Base-by-base conservation (phyloP, 2,113 vertebrate genomes). In the Lampris megalopsis region DNA sequence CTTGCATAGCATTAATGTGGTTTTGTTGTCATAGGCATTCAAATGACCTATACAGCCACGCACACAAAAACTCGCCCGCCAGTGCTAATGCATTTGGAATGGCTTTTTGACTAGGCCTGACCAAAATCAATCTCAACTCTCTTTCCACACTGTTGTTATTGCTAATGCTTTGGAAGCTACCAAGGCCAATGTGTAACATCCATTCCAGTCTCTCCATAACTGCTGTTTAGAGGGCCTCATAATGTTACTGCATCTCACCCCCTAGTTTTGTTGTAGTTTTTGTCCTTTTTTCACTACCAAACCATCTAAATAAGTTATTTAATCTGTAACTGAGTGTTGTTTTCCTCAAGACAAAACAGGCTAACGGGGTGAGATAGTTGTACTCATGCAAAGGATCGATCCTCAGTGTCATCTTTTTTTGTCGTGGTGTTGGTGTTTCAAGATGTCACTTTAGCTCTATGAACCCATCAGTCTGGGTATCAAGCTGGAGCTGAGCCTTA, bases 61-160 rank as follows among this genome's bases (percentile, higher is more conserved):
- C 6, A 54, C 11, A 71, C 35, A 41, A n/a, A n/a, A 9, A 36
- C 38, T 5, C 24, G 9, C 49, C 11, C 36, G 8, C 62, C 52
- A 74, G 8, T 75, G 65, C 85, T 82, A 75, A 88, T 83, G 84
- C 74, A 76, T 90, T 88, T 81, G 56, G 71, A 82, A 78, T 87
- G 69, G 73, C 71, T 83, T 86, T 24, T 82, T 89, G 86, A 88
- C 77, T 37, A 60, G 61, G 69, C 67, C 77, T 70, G 72, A 70
- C 77, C 74, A 76, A 75, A 84, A 88, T 87, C 80, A 85, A 90
- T 89, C 56, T 0, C 3, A n/a, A 38, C 3, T 47, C 11, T n/a
- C 13, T 56, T 42, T 81, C 57, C 68, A 80, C 60, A 49, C 66
- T 67, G 43, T 68, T n/a, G 9, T 77, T 65, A 56, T 63, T 75